Base-by-base conservation (phyloP, 2,888 invertebrate genomes). In the Dynastes tityus region DNA sequence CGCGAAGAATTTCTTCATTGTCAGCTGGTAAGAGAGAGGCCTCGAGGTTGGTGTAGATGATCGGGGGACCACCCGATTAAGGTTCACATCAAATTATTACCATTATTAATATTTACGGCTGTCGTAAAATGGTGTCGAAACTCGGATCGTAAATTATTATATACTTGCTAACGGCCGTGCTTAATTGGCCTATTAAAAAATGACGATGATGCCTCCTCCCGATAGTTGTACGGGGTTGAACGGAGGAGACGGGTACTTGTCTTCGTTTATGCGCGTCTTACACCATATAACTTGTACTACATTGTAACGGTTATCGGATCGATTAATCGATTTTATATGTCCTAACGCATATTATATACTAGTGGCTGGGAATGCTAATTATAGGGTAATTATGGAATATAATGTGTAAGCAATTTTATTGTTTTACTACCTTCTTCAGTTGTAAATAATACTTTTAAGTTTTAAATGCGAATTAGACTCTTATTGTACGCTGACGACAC, bases 141-240 rank as follows among this genome's bases (percentile, higher is more conserved):
- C 58, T 73, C 45, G 58, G 40, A 73, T 58, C 73, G 73, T 73
- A 78, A 78, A 71, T 78, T 73, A 78, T 73, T 65, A 73, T 73
- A 73, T 64, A 65, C 78, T 78, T 73, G 78, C 71, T 78, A 78
- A 78, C 73, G 73, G 78, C 65, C 61, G 37, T 29, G 53, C 76
- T 79, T 79, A 79, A 79, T 79, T 79, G 79, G 79, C 70, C 71
- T 61, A 76, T 76, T 76, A 76, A 67, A 76, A 76, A 76, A 76
- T 73, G 73, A 73, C 37, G 73, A 58, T 40, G 55, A 58, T 58
- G 55, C 16, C 22, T 58, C 55, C 22, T 58, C 55, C 55, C 55
- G 55, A 58, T 58, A 58, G 22, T 8, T 58, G 22, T 22, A 9
- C 22, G 55, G 22, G 55, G 55, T 58, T 58, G 55, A 27, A 58